Evolutionary conservation across 2,797 vertebrate species (phyloP).

Genomic region (Ara ararauna): DNA sequence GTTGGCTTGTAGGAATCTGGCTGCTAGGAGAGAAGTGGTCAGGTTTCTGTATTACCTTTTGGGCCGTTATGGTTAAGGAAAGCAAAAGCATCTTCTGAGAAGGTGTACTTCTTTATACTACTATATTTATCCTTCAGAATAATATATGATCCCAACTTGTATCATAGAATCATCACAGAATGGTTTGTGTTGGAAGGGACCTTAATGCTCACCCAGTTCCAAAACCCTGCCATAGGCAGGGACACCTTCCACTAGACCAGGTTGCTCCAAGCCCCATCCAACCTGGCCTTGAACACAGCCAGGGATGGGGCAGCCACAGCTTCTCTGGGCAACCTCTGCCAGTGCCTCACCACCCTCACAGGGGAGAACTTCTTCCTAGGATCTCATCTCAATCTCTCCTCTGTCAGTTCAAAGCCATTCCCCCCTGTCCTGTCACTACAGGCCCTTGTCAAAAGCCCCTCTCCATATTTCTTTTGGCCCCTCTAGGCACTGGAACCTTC

Average conservation of each 20-base stretch:
- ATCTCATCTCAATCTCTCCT: background rate
- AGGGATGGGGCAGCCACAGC: no score
- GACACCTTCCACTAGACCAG: background rate
- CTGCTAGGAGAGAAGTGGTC: background rate
- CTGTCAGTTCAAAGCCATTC: background rate
- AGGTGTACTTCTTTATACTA: background rate
- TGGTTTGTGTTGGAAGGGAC: background rate
- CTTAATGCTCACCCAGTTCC: background rate
- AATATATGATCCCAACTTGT: background rate
- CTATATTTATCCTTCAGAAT: background rate
- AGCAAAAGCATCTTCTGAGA: background rate
- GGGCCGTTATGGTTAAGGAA: background rate
- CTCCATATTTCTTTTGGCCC: background rate
- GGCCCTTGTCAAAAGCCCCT: background rate
- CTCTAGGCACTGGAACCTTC: background rate
- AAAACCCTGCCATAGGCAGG: background rate
- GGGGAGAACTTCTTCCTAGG: background rate
- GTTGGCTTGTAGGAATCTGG: background rate
- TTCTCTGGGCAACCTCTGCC: no score
- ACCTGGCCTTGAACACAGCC: background rate
- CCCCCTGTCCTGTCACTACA: background rate
- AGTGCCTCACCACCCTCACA: background rate
- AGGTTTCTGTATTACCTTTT: background rate
- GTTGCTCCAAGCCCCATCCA: background rate
- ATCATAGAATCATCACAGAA: background rate